Conservation (phyloP, 2,797 vertebrate genomes). For the Florisuga fusca region DNA sequence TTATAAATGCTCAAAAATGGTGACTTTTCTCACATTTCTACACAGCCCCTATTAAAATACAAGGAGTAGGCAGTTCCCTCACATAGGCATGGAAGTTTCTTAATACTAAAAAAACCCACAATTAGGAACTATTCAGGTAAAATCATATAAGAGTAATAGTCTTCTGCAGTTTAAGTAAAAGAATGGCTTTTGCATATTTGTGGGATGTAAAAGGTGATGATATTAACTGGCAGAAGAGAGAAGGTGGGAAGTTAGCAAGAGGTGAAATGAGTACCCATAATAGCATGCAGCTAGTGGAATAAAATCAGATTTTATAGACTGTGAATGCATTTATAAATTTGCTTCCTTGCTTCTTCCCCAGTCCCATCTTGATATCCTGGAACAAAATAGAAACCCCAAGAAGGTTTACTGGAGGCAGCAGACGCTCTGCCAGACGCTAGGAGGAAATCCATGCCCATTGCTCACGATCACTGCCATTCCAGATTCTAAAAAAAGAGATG, state of each 20-base stretch:
- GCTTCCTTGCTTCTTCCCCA: constrained; percentile 64
- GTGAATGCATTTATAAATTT: background rate
- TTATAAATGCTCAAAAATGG: background rate
- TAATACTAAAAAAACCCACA: background rate
- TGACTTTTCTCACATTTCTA: background rate
- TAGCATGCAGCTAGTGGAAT: background rate
- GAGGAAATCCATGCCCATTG: constrained; percentile 89
- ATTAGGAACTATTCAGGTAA: background rate
- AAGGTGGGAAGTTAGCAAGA: background rate
- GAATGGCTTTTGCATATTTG: background rate
- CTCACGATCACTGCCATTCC: constrained; percentile 92
- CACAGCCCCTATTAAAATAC: background rate
- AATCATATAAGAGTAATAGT: background rate
- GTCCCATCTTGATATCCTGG: constrained; percentile 87
- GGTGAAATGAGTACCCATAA: background rate
- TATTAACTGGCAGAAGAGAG: background rate
- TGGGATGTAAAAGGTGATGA: background rate
- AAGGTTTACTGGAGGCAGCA: constrained; percentile 88
- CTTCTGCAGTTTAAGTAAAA: background rate
- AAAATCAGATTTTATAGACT: background rate
- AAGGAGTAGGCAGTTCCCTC: background rate
- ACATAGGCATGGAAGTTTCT: background rate
- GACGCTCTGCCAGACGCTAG: constrained; percentile 84
- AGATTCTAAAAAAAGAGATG: constrained; percentile 74
- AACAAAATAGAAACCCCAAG: constrained; percentile 77